A percentile compares a stretch with the other conserved stretches of the same genome.
Conservation (phyloP, 2,113 vertebrate species). For the Sorex araneus region DNA sequence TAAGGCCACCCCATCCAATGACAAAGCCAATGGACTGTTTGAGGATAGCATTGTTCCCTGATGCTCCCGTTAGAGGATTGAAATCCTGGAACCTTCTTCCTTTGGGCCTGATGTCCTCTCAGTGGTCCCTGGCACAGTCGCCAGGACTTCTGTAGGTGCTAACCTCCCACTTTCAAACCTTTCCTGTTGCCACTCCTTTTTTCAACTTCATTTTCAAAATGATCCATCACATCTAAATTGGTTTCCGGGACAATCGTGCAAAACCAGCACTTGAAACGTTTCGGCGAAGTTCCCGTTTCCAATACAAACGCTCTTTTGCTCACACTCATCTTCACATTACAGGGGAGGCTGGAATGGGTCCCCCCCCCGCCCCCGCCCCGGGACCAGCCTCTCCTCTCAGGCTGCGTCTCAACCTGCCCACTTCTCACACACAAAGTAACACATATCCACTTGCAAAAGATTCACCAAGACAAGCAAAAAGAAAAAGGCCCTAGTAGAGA, state of each 20-base stretch:
- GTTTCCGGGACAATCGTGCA: constrained; percentile 8
- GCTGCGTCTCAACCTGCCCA: neutral
- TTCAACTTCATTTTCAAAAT: constrained; percentile 32
- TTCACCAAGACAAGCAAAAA: constrained; percentile 38
- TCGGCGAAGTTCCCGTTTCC: neutral
- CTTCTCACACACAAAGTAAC: constrained; percentile 50
- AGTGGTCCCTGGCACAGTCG: neutral
- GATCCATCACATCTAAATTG: neutral
- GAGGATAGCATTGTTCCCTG: neutral
- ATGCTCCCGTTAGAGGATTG: neutral
- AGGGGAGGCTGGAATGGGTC: no score
- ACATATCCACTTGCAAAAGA: constrained; percentile 61
- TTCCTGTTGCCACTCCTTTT: constrained; percentile 1
- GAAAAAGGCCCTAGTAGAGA: neutral
- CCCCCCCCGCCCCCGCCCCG: no score
- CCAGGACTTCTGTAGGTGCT: neutral
- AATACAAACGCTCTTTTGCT: neutral
- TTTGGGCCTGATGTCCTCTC: neutral
- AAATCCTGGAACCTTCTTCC: neutral
- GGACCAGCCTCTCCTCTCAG: no score
- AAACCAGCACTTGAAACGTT: neutral
- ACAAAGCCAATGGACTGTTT: neutral
- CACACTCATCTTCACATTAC: neutral
- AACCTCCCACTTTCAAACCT: neutral
- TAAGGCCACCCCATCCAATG: neutral